phyloP scores from a whole-genome alignment of 2,888 invertebrate genomes.

The Agrypnus murinus region DNA sequence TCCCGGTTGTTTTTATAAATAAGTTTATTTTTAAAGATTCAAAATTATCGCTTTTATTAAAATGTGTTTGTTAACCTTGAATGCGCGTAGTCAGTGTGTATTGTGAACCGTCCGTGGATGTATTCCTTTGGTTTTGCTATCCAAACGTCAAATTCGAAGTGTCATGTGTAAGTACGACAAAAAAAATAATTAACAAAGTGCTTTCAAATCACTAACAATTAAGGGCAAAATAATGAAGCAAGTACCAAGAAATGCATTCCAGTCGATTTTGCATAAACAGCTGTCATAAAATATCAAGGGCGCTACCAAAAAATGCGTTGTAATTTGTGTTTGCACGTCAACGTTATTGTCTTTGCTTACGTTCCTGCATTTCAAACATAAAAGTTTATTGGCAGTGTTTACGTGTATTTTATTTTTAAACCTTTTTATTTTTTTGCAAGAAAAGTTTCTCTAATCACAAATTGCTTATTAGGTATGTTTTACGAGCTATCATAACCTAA shows the following conservation, averaged over 20 bases:
- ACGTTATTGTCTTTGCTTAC: constrained; percentile 34
- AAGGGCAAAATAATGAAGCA: constrained; percentile 43
- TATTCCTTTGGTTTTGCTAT: constrained; percentile 17
- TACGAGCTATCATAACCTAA: constrained; percentile 17
- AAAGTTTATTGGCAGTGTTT: constrained; percentile 27
- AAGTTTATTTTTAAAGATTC: constrained; percentile 19
- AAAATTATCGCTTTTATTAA: constrained; percentile 14
- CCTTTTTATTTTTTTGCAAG: constrained; percentile 4
- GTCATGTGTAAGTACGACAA: constrained; percentile 60
- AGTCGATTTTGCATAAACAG: neutral
- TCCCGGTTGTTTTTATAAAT: constrained; percentile 4
- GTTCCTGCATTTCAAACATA: constrained; percentile 15
- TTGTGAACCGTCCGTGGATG: constrained; percentile 34
- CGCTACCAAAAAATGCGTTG: constrained; percentile 44
- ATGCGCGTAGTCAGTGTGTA: neutral
- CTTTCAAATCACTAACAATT: constrained; percentile 42
- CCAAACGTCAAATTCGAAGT: constrained; percentile 54
- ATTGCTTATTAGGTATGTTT: neutral
- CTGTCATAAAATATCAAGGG: neutral
- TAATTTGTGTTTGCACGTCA: constrained; percentile 44
- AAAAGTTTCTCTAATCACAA: neutral
- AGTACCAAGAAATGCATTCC: neutral
- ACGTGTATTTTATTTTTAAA: constrained; percentile 20
- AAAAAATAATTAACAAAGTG: constrained; percentile 41
- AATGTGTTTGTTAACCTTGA: constrained; percentile 18